Base-by-base conservation (phyloP, 2,888 invertebrate species). In the Acrobasis suavella region DNA sequence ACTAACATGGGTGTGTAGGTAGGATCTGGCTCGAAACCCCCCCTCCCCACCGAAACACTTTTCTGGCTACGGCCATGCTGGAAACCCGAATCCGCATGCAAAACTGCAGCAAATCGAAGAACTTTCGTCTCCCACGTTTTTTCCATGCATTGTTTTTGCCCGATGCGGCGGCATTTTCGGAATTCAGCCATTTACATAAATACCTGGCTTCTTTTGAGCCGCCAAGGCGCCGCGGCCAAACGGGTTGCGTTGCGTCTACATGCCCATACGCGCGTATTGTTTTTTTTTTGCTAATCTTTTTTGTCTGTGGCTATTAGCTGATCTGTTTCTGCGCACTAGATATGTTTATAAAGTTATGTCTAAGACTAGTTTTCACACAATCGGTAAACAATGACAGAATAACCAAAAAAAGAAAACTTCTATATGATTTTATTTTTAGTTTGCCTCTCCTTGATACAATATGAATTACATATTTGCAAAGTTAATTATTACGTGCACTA, bases 131-230 rank as follows among this genome's bases (percentile, higher is more conserved):
- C 81, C 77, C 80, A 82, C 78, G 80, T 80, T 84, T 89, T 89
- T 85, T 80, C 73, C 73, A 65, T 72, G 68, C 81, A 82, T 86
- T 86, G 86, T 89, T 89, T 91, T 90, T 88, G 84, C 79, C 70
- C 72, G 76, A 74, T 77, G 79, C 78, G 81, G 78, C 72, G 83
- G 86, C 82, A 89, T 88, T 89, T 89, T 90, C 83, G 89, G 89
- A 87, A 90, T 90, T 85, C 84, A 80, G 79, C 76, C 82, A 91
- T 91, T 91, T 91, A 89, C 91, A 91, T 91, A 91, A 90, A 91
- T 90, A 76, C 89, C 85, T 72, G 70, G 77, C 77, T 79, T 81
- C 89, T 89, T 89, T 89, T 46, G 89, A 87, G 62, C 62, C 84
- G 85, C 86, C 82, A 83, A 85, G 90, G 89, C 89, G 88, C 90